phyloP scores from a whole-genome alignment of 2,113 vertebrate genomes.

The Pachycephala philippinensis region DNA sequence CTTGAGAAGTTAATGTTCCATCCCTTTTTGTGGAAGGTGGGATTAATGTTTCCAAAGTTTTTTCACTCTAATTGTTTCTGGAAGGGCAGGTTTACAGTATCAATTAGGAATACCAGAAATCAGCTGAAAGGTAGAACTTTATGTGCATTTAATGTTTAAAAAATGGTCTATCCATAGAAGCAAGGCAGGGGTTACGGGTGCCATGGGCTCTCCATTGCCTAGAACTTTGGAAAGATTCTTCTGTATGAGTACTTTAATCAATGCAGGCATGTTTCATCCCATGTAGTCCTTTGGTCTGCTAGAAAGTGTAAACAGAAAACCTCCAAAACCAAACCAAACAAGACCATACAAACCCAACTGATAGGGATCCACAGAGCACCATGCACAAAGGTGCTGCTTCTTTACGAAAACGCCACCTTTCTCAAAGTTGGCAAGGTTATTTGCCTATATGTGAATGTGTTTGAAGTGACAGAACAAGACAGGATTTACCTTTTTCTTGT shows the following conservation, averaged over 20 bases:
- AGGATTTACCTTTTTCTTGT: not conserved
- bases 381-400: not conserved
- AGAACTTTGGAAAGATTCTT: not conserved
- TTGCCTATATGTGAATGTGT: not conserved
- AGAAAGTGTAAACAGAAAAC: not conserved
- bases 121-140: not conserved
- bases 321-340: not conserved
- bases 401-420: not conserved
- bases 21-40: not conserved
- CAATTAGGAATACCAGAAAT: not conserved
- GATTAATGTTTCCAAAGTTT: not conserved
- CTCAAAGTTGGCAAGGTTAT: not conserved
- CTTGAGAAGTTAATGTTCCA: not conserved
- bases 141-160: not conserved
- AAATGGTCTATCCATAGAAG: not conserved
- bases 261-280: not conserved
- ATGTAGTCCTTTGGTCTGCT: not conserved
- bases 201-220: not conserved
- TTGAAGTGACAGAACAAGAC: not conserved
- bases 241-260: not conserved
- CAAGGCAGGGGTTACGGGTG: not conserved
- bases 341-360: not conserved
- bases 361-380: not conserved
- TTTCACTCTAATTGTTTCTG: not conserved
- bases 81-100: not conserved